A percentile compares a stretch with the other conserved stretches of the same genome.
Conservation (phyloP, 2,113 vertebrate genomes). For the Lepus timidus region DNA sequence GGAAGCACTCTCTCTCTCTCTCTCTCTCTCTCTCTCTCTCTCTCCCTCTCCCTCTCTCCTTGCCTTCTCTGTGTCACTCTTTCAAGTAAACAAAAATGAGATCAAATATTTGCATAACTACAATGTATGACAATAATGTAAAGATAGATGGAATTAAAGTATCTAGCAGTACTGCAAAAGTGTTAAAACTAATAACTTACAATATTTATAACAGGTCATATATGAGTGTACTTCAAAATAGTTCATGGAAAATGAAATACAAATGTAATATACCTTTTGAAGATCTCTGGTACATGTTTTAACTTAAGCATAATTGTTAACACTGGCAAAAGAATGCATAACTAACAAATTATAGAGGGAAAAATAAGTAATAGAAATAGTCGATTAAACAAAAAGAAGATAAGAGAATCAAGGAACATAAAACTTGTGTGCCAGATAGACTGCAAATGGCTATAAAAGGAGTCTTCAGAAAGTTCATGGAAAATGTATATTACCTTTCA, state of each 20-base stretch:
- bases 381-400: neutral
- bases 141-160: neutral
- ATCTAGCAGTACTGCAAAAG: neutral
- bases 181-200: neutral
- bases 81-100: too few species aligned
- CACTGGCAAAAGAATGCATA: neutral
- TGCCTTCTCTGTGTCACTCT: too few species aligned
- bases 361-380: constrained; percentile 17
- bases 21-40: too few species aligned
- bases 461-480: too few species aligned
- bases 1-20: too few species aligned
- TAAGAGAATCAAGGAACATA: constrained; percentile 16
- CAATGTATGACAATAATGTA: neutral
- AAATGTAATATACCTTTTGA: too few species aligned
- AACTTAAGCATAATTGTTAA: neutral
- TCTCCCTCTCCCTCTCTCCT: too few species aligned
- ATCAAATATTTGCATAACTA: neutral
- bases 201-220: neutral
- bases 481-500: too few species aligned
- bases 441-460: neutral
- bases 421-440: neutral
- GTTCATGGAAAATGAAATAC: too few species aligned
- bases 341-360: neutral
- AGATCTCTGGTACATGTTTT: neutral
- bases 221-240: neutral